Base-by-base conservation (phyloP, 2,888 invertebrate species). In the Thumatha senex region DNA sequence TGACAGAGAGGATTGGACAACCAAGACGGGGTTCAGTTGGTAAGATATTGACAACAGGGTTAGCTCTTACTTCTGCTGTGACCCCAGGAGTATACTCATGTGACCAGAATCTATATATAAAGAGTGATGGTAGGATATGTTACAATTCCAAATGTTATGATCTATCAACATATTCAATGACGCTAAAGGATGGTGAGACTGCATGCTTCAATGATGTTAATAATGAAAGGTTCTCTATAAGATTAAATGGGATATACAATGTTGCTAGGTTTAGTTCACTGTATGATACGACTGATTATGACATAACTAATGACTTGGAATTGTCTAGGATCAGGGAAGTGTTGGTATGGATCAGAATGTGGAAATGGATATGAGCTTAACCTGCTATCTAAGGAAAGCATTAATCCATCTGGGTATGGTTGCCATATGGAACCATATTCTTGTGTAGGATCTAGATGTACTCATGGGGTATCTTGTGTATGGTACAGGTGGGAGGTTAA, bases 131-230 rank as follows among this genome's bases (percentile, higher is more conserved):
- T 10, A 34, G 40, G 8, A 29, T 48, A 33, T 48, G 48, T 24
- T 48, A 42, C 7, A 42, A 42, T 13, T 12, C 18, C 7, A 41
- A 29, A 36, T 48, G 48, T 29, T 47, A 35, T 42, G 48, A 48
- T 14, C 34, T 48, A 15, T 48, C 48, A 9, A 48, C 41, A 11
- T 48, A 48, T n/a, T 48, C 41, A 40, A 9, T 48, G 7, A 33
- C 34, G 18, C 12, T 48, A 13, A 34, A 41, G 3, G 48, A 48
- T 15, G 24, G 13, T 4, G 14, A 43, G 9, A n/a, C 3, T 2
- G 43, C 43, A 15, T 43, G 48, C 34, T 50, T 50, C 15, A 39
- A 50, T 50, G 50, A 50, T 39, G 9, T 50, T 11, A 39, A 40
- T 12, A 44, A 44, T 35, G 35, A 44, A 5, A 33, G 10, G n/a